Percentiles rank a stretch among this genome's conserved stretches.
Conservation (phyloP, 2,113 vertebrate species). For the Tyto alba region DNA sequence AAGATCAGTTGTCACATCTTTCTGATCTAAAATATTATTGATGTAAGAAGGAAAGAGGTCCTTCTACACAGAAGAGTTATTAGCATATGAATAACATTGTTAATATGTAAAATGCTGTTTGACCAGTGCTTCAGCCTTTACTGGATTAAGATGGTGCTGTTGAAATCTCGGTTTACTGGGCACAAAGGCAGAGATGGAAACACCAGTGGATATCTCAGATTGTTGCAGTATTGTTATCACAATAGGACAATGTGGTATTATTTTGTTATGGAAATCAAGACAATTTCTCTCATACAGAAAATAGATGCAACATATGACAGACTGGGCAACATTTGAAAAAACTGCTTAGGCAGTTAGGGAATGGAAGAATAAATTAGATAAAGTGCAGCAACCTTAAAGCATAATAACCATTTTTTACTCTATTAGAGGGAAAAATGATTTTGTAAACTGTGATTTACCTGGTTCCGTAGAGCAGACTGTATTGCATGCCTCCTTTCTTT, state of each 20-base stretch:
- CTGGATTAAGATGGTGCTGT: not conserved
- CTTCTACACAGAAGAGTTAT: not conserved
- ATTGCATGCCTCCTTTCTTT: constrained; percentile 7
- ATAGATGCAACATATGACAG: constrained; percentile 12
- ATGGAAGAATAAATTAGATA: constrained; percentile 50
- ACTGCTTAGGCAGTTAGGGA: not conserved
- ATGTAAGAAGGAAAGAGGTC: not conserved
- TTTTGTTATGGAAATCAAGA: constrained; percentile 45
- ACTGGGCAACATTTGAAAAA: not conserved
- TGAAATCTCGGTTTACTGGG: not conserved
- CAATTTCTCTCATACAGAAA: constrained; percentile 11
- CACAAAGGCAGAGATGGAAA: not conserved
- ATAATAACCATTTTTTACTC: constrained; percentile 44
- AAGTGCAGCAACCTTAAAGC: constrained; percentile 16
- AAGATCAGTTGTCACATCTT: not conserved
- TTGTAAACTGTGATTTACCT: constrained; percentile 33
- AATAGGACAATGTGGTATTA: not conserved
- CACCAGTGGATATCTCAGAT: not conserved
- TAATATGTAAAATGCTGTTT: not conserved
- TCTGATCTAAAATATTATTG: not conserved
- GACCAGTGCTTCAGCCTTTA: not conserved
- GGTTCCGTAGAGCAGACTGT: not conserved
- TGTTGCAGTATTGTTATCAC: not conserved
- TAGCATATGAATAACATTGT: not conserved
- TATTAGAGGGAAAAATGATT: constrained; percentile 51